Base-by-base conservation (phyloP, 1,140 invertebrate species). In the Drosophila ogumai region DNA sequence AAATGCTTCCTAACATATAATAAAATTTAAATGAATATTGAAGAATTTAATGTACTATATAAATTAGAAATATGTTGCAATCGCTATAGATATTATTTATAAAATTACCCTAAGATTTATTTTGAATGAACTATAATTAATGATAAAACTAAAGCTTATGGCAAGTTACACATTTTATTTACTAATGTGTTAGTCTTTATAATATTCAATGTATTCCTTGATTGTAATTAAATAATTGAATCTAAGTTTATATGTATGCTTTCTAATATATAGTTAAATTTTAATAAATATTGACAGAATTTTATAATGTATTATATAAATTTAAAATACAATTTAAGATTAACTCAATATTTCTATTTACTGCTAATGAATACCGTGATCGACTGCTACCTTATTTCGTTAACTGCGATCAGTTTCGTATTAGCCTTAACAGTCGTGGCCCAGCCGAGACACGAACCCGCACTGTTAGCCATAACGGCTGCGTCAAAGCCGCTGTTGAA, bases 361-460 rank as follows among this genome's bases (percentile, higher is more conserved):
- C 13, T 25, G 22, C 7, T 25, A 1, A 25, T 47, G 4, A 15
- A 22, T 49, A n/a, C 28, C 19, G 22, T 54, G 22, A 38, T 19
- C 12, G 6, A 22, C 3, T 15, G 44, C 19, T 54, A 54, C 15
- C 2, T 38, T 3, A 31, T 2, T 31, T 10, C 10, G 54, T 40
- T 22, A 55, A 17, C 17, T 17, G 25, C 22, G 6, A 15, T 36
- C 17, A 22, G 17, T 54, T 49, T n/a, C 54, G 47, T 58, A 25
- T 25, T 46, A 8, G 28, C 12, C 9, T 28, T 60, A 69, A 84
- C 59, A 67, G 50, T 19, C 25, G 15, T 32, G 40, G 5, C 25
- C 32, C 34, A 86, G 79, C 32, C 7, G 13, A 47, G 82, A 73
- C 71, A 75, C 52, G 7, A 86, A 87, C 82, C 75, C 17, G 13